Evolutionary conservation across 2,797 vertebrate species (phyloP), one percentile per base, ranked within the genome.

Genomic region (Enteromius afrohamiltoni): DNA sequence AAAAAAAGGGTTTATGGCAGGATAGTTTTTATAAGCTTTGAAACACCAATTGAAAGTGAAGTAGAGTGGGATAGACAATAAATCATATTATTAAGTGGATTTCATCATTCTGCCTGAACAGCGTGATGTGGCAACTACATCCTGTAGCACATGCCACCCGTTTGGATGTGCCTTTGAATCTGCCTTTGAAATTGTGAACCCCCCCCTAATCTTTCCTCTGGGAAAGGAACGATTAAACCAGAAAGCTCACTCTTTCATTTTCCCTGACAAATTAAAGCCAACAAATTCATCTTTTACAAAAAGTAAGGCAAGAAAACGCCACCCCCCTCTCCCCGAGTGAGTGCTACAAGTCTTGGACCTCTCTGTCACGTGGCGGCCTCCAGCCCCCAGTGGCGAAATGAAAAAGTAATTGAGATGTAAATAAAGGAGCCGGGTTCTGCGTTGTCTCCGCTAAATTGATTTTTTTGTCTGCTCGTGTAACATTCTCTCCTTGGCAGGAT

Each of bases 321-420:
- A 77, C 71, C 69, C 74, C 74, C 75, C 34, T 58, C 74, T 60
- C 49, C 79, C 83, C 67, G 29, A 70, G 78, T 75, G 82, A 83
- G 81, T 53, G 11, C 70, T 55, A 47, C 58, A 81, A 85, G 77
- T 45, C 69, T 85, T 37, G 45, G 73, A 80, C 68, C 83, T 87
- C 82, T 83, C 69, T 67, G 77, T 86, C 83, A 58, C 42, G 45
- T 34, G 26, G 47, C 42, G 14, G 45, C 29, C 69, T 55, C 58
- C 55, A 85, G 74, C 78, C 67, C 53, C 77, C 69, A 37, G 71
- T 77, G 83, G 83, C 53, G 71, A 81, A 73, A 85, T 85, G 82
- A 82, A 85, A 87, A 89, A 82, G 58, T 86, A 87, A 88, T 77
- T 84, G 75, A 88, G 86, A 88, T 90, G 87, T 89, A 88, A 90